Percentiles rank a stretch among this genome's conserved stretches.
Evolutionary conservation across 2,113 vertebrate genomes (phyloP).

Genomic region (Crotalus horridus): DNA sequence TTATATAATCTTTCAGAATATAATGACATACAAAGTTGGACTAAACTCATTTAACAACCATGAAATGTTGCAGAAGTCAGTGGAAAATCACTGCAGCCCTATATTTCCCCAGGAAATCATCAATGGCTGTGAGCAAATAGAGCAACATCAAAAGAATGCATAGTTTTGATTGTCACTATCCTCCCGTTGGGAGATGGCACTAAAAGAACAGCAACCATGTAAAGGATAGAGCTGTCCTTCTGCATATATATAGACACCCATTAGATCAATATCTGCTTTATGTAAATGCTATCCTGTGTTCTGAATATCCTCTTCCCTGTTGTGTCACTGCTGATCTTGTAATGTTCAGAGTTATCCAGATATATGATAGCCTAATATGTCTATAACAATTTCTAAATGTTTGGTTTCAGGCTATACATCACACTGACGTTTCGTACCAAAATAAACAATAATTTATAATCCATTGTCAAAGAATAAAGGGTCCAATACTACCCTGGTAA

Average conservation of each 20-base stretch:
- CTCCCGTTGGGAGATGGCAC: background rate
- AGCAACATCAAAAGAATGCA: background rate
- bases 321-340: background rate
- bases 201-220: background rate
- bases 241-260: background rate
- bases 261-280: background rate
- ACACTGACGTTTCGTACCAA: background rate
- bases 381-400: background rate
- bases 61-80: background rate
- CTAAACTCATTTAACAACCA: background rate
- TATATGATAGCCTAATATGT: background rate
- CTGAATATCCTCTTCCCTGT: background rate
- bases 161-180: background rate
- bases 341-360: background rate
- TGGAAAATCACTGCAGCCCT: background rate
- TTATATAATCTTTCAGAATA: background rate
- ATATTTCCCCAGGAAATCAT: background rate
- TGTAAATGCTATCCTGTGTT: background rate
- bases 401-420: background rate
- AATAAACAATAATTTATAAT: background rate
- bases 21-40: background rate
- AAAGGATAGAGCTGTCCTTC: background rate
- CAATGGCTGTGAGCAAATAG: background rate
- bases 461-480: background rate
- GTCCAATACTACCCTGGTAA: background rate